Conservation (phyloP, 1,140 invertebrate species). For the Cydia amplana region DNA sequence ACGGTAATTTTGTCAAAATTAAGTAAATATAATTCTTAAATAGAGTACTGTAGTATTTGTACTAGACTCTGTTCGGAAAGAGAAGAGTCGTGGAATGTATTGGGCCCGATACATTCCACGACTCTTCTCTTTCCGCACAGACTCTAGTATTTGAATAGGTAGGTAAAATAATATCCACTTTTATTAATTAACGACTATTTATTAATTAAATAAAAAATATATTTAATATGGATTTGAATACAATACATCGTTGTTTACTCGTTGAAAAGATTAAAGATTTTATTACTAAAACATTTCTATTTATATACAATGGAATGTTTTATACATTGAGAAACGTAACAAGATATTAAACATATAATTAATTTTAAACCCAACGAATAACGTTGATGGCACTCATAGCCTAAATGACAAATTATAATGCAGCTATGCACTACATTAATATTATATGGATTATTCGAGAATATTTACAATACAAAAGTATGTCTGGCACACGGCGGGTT, state of each 20-base stretch:
- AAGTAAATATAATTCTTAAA: too few species aligned
- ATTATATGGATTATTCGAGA: conserved; percentile 22
- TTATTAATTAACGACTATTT: conserved; percentile 33
- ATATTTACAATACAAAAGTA: conserved; percentile 14
- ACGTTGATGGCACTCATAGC: conserved; percentile 76
- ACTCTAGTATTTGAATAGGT: too few species aligned
- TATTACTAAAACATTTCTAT: conserved; percentile 30
- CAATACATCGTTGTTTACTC: conserved; percentile 49
- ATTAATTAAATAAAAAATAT: conserved; percentile 39
- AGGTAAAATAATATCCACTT: conserved; percentile 2
- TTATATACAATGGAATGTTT: conserved; percentile 32
- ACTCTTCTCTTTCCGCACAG: too few species aligned
- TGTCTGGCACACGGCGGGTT: neutral
- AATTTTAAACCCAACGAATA: conserved; percentile 40
- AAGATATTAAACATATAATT: conserved; percentile 34
- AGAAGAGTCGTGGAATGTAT: too few species aligned
- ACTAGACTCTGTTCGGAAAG: too few species aligned
- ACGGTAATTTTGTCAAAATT: too few species aligned
- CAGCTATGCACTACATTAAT: conserved; percentile 11
- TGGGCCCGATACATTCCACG: too few species aligned
- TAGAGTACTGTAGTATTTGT: too few species aligned
- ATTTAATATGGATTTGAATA: conserved; percentile 41
- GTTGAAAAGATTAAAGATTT: conserved; percentile 32
- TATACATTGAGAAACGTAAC: conserved; percentile 37
- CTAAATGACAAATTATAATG: conserved; percentile 47